Evolutionary conservation across 2,888 invertebrate species (phyloP).

Genomic region (Cataglyphis albicans): DNA sequence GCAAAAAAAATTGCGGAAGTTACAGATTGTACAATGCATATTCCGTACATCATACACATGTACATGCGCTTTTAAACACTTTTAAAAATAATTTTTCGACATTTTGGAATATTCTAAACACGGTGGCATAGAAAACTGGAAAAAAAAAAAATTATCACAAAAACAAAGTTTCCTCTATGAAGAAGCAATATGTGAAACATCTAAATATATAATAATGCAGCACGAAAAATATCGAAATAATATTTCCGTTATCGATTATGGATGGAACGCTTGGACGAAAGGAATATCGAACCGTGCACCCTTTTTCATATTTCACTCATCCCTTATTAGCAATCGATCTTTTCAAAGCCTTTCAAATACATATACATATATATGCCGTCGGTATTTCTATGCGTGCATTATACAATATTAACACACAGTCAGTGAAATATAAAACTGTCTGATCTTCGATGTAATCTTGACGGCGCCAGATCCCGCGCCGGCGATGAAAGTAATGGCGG

Average conservation of each 20-base stretch:
- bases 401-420: conserved; percentile 8
- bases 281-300: background rate
- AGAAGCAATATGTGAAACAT: background rate
- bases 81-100: no score
- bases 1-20: no score
- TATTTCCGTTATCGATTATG: conserved; percentile 1
- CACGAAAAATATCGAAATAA: conserved; percentile 3
- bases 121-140: no score
- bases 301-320: background rate
- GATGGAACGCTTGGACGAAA: background rate
- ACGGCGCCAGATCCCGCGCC: background rate
- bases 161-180: no score
- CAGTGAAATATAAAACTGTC: conserved; percentile 1
- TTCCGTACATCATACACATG: no score
- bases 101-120: no score
- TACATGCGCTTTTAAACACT: no score
- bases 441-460: conserved; percentile 17
- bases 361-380: background rate
- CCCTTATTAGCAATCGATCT: conserved; percentile 9
- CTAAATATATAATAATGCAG: background rate
- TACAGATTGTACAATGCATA: no score
- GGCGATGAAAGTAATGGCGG: conserved; percentile 11
- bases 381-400: background rate
- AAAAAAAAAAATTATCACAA: no score
- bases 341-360: background rate